Evolutionary conservation across 2,888 invertebrate species (phyloP).

Genomic region (Parthenolecanium corni): DNA sequence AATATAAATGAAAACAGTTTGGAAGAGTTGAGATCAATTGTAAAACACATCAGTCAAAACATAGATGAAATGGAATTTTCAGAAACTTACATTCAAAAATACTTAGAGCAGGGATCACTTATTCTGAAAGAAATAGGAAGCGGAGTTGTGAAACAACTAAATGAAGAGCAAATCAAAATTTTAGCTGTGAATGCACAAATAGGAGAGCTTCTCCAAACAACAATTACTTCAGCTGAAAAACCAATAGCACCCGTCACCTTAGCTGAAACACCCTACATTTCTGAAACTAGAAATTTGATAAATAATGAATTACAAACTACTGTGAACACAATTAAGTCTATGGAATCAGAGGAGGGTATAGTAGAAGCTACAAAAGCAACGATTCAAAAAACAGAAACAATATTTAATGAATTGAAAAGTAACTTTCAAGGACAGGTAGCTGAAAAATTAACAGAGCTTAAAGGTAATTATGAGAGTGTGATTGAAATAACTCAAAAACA

Average conservation of each 20-base stretch:
- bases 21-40: neutral
- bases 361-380: neutral
- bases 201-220: neutral
- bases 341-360: too few relatives aligned
- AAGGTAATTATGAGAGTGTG: too few relatives aligned
- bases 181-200: neutral
- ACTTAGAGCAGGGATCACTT: too few relatives aligned
- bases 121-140: neutral
- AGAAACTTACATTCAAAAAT: too few relatives aligned
- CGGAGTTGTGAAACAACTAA: neutral
- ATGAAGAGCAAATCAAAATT: neutral
- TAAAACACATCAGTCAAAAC: neutral
- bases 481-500: neutral
- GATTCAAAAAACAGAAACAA: neutral
- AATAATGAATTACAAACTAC: too few relatives aligned
- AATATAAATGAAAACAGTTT: neutral
- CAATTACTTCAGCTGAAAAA: too few relatives aligned
- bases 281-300: too few relatives aligned
- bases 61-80: too few relatives aligned
- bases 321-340: too few relatives aligned
- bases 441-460: neutral
- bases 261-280: too few relatives aligned
- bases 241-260: too few relatives aligned
- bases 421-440: neutral
- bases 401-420: conserved; percentile 6